A percentile compares a stretch with the other conserved stretches of the same genome.
Evolutionary conservation across 2,113 vertebrate genomes (phyloP).

Genomic region (Ciconia boyciana): DNA sequence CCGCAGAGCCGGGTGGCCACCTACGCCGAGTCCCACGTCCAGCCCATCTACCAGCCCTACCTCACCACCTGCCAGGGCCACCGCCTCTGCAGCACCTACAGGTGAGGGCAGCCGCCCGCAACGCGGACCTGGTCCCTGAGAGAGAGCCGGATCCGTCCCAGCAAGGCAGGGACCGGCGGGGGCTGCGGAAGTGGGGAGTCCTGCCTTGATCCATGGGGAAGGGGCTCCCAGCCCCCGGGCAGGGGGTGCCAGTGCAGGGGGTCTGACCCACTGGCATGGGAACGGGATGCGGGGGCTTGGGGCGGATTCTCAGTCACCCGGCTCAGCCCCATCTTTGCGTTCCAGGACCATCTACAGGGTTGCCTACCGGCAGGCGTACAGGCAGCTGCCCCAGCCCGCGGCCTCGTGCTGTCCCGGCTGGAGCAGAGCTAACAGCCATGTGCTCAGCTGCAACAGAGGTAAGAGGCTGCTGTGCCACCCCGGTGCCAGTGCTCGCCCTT

Average conservation of each 20-base stretch:
- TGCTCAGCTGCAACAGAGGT: slow-evolving; percentile 83
- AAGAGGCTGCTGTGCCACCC: neutral
- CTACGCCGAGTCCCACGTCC: slow-evolving; percentile 78
- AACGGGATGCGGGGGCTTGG: neutral
- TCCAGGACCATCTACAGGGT: slow-evolving; percentile 86
- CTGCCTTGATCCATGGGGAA: rapidly evolving
- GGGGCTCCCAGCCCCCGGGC: neutral
- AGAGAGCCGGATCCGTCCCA: neutral
- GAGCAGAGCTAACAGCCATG: slow-evolving; percentile 60
- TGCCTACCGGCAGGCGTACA: slow-evolving; percentile 77
- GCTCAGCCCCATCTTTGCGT: neutral
- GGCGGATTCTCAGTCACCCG: rapidly evolving
- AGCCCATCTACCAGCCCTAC: slow-evolving; percentile 88
- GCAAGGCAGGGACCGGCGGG: rapidly evolving
- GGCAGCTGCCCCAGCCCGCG: neutral
- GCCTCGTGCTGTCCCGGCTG: slow-evolving; percentile 89
- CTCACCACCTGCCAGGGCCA: slow-evolving; percentile 87
- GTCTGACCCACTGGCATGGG: neutral
- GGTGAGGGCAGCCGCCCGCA: slow-evolving; percentile 67
- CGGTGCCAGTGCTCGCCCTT: rapidly evolving
- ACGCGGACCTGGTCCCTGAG: rapidly evolving
- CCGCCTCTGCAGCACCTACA: slow-evolving; percentile 91
- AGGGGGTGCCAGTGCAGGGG: neutral
- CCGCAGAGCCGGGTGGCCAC: neutral
- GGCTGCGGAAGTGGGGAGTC: rapidly evolving